Evolutionary conservation across 2,888 invertebrate genomes (phyloP).

Genomic region (Drosophila gaucha): DNA sequence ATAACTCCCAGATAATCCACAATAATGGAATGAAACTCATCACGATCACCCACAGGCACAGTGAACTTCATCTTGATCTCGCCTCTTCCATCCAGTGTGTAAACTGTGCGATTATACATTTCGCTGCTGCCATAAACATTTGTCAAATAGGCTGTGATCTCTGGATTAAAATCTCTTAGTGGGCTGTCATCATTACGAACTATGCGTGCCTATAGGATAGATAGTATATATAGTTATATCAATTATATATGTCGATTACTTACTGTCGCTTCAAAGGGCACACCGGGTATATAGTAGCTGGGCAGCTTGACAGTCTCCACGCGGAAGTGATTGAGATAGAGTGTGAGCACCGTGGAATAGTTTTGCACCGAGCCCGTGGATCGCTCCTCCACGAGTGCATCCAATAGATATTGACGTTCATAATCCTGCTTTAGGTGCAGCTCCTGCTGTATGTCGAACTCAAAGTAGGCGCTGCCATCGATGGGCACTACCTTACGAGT

Average conservation of each 20-base stretch:
- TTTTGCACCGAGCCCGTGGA: constrained; percentile 93
- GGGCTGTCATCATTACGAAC: constrained; percentile 90
- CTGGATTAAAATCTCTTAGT: constrained; percentile 87
- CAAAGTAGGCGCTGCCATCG: constrained; percentile 88
- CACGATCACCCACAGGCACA: constrained; percentile 80
- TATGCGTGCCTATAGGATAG: constrained; percentile 87
- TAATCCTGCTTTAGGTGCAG: constrained; percentile 92
- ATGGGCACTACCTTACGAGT: constrained; percentile 90
- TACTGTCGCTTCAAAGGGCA: constrained; percentile 87
- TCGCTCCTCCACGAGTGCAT: constrained; percentile 96
- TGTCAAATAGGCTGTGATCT: constrained; percentile 85
- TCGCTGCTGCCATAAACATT: constrained; percentile 83
- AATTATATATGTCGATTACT: constrained; percentile 16
- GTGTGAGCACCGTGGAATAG: constrained; percentile 90
- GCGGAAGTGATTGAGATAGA: constrained; percentile 92
- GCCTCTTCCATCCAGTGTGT: constrained; percentile 78
- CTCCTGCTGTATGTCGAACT: constrained; percentile 92
- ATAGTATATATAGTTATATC: neutral
- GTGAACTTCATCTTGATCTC: constrained; percentile 83
- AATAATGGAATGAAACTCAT: constrained; percentile 83
- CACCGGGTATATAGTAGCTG: constrained; percentile 95
- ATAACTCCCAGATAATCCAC: constrained; percentile 90
- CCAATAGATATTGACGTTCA: constrained; percentile 92
- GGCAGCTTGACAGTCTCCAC: constrained; percentile 93
- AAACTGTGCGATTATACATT: constrained; percentile 81